Percentiles rank a stretch among this genome's conserved stretches.
Evolutionary conservation across 2,797 vertebrate genomes (phyloP).

Genomic region (Hyperoplus lanceolatus): DNA sequence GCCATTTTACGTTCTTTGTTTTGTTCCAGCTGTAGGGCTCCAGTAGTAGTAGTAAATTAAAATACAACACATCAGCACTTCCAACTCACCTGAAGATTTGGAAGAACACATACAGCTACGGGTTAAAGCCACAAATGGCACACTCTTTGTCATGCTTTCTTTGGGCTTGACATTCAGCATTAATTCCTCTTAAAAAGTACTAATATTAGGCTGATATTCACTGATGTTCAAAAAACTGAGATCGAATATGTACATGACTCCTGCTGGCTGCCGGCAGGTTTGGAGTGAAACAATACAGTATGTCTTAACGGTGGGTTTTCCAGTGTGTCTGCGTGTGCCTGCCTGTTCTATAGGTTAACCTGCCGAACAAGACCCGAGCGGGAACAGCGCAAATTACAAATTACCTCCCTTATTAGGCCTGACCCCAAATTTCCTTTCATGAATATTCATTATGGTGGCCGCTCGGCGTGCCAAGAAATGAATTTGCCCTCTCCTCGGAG

Average conservation of each 20-base stretch:
- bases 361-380: constrained; percentile 83
- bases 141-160: neutral
- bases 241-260: constrained; percentile 53
- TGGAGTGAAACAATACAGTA: constrained; percentile 54
- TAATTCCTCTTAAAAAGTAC: constrained; percentile 13
- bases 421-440: constrained; percentile 90
- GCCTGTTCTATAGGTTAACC: constrained; percentile 84
- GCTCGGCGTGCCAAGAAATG: constrained; percentile 81
- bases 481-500: constrained; percentile 84
- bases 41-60: constrained; percentile 9
- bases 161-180: constrained; percentile 13
- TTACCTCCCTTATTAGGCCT: constrained; percentile 89
- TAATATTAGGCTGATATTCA: constrained; percentile 50
- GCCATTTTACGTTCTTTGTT: constrained; percentile 77
- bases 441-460: constrained; percentile 89
- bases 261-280: constrained; percentile 41
- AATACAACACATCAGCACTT: constrained; percentile 33
- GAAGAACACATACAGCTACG: constrained; percentile 14
- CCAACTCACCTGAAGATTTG: constrained; percentile 21
- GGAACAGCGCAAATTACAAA: constrained; percentile 89
- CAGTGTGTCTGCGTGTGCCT: constrained; percentile 43
- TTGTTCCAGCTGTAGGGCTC: constrained; percentile 61
- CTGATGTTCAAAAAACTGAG: constrained; percentile 28
- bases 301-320: constrained; percentile 58
- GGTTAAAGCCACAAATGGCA: constrained; percentile 7